These are phyloP conservation scores for Alauda arvensis DNA, from an alignment of 2,797 vertebrate genomes.

Conservation along the genomic window DNA sequence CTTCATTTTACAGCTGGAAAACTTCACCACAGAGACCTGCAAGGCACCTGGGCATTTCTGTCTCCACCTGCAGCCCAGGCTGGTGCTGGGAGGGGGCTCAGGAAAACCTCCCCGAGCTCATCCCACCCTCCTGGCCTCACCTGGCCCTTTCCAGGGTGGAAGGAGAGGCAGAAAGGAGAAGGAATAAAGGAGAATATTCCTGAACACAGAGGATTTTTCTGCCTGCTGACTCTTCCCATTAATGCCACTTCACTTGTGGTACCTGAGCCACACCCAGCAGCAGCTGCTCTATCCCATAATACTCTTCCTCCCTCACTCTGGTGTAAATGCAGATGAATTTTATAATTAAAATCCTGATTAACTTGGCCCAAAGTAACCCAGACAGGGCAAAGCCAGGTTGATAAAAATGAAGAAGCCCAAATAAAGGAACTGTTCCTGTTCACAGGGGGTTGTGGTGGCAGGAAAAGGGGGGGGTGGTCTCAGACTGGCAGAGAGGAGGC, in stretches of 20 bases:
- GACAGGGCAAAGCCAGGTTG: background rate
- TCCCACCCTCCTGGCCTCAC: background rate
- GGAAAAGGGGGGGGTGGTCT: background rate
- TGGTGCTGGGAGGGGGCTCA: background rate
- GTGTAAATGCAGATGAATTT: background rate
- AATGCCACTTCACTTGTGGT: background rate
- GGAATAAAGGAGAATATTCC: background rate
- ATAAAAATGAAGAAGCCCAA: background rate
- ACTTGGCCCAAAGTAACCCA: background rate
- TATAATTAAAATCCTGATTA: background rate
- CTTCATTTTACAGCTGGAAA: background rate
- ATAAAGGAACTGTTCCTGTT: background rate
- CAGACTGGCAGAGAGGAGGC: fast-evolving
- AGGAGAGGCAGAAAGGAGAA: background rate
- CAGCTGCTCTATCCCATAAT: background rate
- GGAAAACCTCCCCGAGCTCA: background rate
- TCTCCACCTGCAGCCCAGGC: background rate
- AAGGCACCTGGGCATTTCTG: background rate
- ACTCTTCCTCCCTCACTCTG: background rate
- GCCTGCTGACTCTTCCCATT: background rate
- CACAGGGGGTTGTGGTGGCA: background rate
- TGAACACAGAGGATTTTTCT: background rate
- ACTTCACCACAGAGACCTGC: background rate
- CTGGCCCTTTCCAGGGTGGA: background rate
- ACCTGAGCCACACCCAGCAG: background rate